phyloP scores from a whole-genome alignment of 2,113 vertebrate species.

The Lepus timidus region DNA sequence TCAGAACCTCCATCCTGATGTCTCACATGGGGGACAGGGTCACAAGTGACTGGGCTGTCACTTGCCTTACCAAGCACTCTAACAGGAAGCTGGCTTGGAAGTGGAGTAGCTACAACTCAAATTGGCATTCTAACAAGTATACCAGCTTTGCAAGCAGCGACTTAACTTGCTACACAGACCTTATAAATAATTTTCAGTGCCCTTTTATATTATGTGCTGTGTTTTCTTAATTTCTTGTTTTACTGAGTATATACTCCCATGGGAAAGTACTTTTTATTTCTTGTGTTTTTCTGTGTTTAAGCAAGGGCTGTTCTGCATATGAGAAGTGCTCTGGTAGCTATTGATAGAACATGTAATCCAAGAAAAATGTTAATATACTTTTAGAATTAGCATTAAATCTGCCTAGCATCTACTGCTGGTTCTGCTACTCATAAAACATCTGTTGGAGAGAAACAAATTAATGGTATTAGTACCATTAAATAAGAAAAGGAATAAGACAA shows the following conservation, averaged over 20 bases:
- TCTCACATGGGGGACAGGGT: too few relatives aligned
- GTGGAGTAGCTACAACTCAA: too few relatives aligned
- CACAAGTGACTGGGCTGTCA: too few relatives aligned
- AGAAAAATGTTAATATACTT: neutral
- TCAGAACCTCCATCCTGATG: too few relatives aligned
- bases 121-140: too few relatives aligned
- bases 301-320: neutral
- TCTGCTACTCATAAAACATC: constrained; percentile 40
- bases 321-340: neutral
- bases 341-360: constrained; percentile 17
- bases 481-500: constrained; percentile 54
- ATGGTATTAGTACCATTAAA: neutral
- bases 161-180: too few relatives aligned
- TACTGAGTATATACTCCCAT: neutral
- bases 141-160: too few relatives aligned
- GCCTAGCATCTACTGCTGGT: neutral
- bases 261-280: constrained; percentile 13
- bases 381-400: constrained; percentile 40
- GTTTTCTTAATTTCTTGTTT: neutral
- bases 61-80: too few relatives aligned
- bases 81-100: too few relatives aligned
- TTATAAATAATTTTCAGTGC: constrained; percentile 52
- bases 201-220: neutral
- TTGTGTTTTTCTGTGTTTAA: neutral
- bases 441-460: constrained; percentile 1